A percentile compares a stretch with the other conserved stretches of the same genome.
phyloP scores from a whole-genome alignment of 2,113 vertebrate species.

The Chaetodon auriga region DNA sequence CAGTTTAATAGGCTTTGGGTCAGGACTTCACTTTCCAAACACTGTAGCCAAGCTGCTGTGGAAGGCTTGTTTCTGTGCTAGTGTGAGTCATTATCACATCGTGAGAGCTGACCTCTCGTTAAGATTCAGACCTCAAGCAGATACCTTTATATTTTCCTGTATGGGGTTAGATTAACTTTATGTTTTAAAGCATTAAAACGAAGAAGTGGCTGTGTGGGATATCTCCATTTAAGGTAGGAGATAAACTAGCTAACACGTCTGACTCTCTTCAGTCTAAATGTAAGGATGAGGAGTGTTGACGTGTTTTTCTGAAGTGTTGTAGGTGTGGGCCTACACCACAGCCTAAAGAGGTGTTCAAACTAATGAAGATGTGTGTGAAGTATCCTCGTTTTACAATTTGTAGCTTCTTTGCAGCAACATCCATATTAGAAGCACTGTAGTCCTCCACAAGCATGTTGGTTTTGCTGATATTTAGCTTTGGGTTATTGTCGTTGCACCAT shows the following conservation, averaged over 20 bases:
- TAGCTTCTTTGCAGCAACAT: too few species aligned
- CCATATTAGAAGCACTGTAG: too few species aligned
- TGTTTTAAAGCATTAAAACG: not conserved
- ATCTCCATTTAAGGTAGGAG: not conserved
- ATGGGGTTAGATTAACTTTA: too few species aligned
- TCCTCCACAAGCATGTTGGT: too few species aligned
- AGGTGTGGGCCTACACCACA: not conserved
- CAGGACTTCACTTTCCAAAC: not conserved
- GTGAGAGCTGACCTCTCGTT: not conserved
- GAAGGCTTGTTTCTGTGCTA: not conserved
- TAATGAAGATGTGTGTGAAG: too few species aligned
- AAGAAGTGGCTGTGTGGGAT: not conserved
- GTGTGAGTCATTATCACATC: constrained; percentile 4
- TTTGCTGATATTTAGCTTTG: too few species aligned
- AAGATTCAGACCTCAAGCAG: not conserved
- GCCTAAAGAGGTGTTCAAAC: too few species aligned
- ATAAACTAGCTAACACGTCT: not conserved
- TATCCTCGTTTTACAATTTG: too few species aligned
- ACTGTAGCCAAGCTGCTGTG: constrained; percentile 16
- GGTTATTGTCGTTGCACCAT: too few species aligned
- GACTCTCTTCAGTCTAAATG: not conserved
- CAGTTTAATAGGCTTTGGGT: constrained; percentile 38
- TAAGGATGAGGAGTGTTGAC: not conserved
- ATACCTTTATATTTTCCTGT: not conserved
- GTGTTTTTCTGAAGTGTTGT: not conserved